Evolutionary conservation across 92 coral and sea anemone species (phyloP).

Genomic region (Zoanthus solanderi): DNA sequence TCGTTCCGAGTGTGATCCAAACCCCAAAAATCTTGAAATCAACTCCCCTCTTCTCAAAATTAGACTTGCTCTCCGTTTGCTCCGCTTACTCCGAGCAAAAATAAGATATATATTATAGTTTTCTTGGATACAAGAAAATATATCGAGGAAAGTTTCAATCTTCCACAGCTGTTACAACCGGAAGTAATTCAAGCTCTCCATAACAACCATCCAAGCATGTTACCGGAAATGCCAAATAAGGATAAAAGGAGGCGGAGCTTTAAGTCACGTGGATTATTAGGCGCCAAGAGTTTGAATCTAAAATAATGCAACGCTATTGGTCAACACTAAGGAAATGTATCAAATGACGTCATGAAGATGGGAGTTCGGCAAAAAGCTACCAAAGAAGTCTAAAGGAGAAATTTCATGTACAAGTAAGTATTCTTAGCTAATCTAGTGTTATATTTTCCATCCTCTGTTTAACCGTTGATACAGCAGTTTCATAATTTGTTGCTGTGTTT

Average conservation of each 20-base stretch:
- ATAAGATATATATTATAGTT: too few relatives aligned
- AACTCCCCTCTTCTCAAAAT: too few relatives aligned
- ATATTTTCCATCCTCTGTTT: slow-evolving; percentile 75
- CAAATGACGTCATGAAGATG: slow-evolving; percentile 88
- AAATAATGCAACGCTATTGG: slow-evolving; percentile 77
- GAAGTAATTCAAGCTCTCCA: slow-evolving; percentile 54
- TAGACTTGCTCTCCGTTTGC: too few relatives aligned
- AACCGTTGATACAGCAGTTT: background rate
- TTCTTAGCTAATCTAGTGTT: slow-evolving; percentile 76
- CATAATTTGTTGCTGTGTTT: background rate
- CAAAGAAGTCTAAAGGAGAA: slow-evolving; percentile 75
- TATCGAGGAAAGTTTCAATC: too few relatives aligned
- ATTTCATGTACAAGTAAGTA: slow-evolving; percentile 69
- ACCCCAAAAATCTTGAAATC: too few relatives aligned
- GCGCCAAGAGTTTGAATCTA: slow-evolving; percentile 97
- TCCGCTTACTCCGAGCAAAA: too few relatives aligned
- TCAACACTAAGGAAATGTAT: slow-evolving; percentile 64
- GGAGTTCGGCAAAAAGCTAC: slow-evolving; percentile 80
- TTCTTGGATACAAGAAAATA: too few relatives aligned
- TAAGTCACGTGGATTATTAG: slow-evolving; percentile 81
- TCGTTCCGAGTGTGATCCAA: too few relatives aligned
- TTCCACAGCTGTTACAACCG: slow-evolving; percentile 14
- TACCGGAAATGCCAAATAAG: slow-evolving; percentile 84
- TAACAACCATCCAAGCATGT: slow-evolving; percentile 60
- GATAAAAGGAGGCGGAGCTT: slow-evolving; percentile 81